Conservation (phyloP, 1,140 invertebrate genomes). For the Physella acuta region DNA sequence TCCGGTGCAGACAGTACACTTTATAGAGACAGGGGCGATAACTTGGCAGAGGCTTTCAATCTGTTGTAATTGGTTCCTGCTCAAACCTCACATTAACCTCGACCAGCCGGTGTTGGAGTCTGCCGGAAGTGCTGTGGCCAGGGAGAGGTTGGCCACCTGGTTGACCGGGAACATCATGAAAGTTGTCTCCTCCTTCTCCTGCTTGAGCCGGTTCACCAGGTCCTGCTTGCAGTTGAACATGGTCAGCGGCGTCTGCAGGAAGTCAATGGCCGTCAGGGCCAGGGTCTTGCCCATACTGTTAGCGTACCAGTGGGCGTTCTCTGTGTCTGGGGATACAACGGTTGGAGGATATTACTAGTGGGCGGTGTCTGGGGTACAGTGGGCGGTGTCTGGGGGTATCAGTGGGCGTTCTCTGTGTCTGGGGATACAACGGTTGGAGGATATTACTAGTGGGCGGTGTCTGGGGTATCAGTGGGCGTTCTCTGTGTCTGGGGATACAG, state of each 20-base stretch:
- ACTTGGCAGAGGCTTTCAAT: not conserved
- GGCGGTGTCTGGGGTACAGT: no score
- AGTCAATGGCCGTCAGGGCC: constrained; percentile 20
- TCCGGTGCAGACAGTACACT: no score
- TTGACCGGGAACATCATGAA: not conserved
- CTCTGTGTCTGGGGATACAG: no score
- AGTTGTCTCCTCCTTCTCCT: constrained; percentile 2
- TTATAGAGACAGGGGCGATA: not conserved
- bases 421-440: no score
- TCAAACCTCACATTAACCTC: not conserved
- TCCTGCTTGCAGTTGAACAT: constrained; percentile 13
- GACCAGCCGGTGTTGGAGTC: constrained; percentile 17
- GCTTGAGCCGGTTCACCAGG: not conserved
- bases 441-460: no score
- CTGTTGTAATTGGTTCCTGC: not conserved
- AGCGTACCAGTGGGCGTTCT: constrained; percentile 8
- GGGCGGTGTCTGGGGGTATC: no score
- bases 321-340: no score
- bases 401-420: no score
- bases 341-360: no score
- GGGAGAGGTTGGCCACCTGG: not conserved
- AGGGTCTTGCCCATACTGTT: constrained; percentile 14
- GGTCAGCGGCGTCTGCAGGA: not conserved
- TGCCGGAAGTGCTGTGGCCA: not conserved
- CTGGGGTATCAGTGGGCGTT: no score